Evolutionary conservation across 2,888 invertebrate species (phyloP), one percentile per base, ranked within the genome.

Genomic region (Isoperla grammatica): DNA sequence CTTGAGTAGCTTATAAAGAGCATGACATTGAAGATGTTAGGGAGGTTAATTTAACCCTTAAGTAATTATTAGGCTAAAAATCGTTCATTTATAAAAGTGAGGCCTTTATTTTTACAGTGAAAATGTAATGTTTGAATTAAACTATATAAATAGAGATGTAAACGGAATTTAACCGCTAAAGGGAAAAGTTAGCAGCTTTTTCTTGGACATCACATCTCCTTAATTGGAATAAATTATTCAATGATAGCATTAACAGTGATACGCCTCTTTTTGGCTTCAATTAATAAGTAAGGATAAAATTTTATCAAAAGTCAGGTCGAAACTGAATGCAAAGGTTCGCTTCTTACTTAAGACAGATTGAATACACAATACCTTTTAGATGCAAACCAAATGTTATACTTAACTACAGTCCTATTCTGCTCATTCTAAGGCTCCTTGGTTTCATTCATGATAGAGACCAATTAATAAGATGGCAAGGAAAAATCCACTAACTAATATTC

Each of bases 101-200:
- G n/a, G n/a, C n/a, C n/a, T n/a, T n/a, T n/a, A n/a, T n/a, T n/a
- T n/a, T n/a, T n/a, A n/a, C n/a, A n/a, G n/a, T n/a, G n/a, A n/a
- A n/a, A n/a, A n/a, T n/a, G n/a, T n/a, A n/a, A n/a, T n/a, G n/a
- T n/a, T n/a, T n/a, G n/a, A n/a, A n/a, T n/a, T n/a, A n/a, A n/a
- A n/a, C n/a, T n/a, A n/a, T n/a, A n/a, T n/a, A n/a, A n/a, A n/a
- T n/a, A n/a, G n/a, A n/a, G n/a, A n/a, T n/a, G n/a, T n/a, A n/a
- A n/a, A n/a, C n/a, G n/a, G n/a, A n/a, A n/a, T n/a, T n/a, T n/a
- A n/a, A n/a, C n/a, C n/a, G n/a, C n/a, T n/a, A n/a, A n/a, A n/a
- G n/a, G n/a, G n/a, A n/a, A 73, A 81, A 83, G 81, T 84, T 83
- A 83, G 82, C 79, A 81, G 82, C 82, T 82, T 81, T 74, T 70